A percentile compares a stretch with the other conserved stretches of the same genome.
These are phyloP conservation scores for Hyles euphorbiae DNA, from an alignment of 1,140 invertebrate species.

Conservation along the genomic window DNA sequence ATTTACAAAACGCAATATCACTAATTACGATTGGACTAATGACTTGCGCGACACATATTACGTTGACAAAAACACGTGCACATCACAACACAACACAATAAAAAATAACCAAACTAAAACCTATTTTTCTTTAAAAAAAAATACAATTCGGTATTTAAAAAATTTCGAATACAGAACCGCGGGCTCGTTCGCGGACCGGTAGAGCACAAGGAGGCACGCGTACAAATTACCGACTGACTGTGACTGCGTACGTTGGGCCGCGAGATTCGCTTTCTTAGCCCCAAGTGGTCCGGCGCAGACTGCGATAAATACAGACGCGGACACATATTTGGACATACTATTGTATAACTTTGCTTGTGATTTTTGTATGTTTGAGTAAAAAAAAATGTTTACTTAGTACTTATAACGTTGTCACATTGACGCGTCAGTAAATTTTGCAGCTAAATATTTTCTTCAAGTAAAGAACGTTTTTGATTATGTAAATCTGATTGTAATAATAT, in stretches of 20 bases:
- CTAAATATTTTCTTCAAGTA: no score
- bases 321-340: constrained; percentile 15
- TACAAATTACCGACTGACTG: constrained; percentile 58
- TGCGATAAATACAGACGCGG: constrained; percentile 46
- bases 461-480: no score
- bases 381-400: no score
- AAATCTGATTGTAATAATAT: no score
- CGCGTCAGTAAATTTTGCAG: no score
- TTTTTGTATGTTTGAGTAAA: no score
- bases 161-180: constrained; percentile 2
- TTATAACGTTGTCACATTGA: no score
- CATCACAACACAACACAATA: neutral
- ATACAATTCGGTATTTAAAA: neutral
- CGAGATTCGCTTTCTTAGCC: constrained; percentile 60
- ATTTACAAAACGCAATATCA: no score
- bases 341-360: no score
- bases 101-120: constrained; percentile 11
- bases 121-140: constrained; percentile 1
- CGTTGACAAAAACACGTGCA: no score
- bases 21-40: no score
- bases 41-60: no score
- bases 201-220: constrained; percentile 53
- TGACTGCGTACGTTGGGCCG: constrained; percentile 39
- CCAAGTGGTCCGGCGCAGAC: constrained; percentile 45
- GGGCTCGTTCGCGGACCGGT: constrained; percentile 26